phyloP scores from a whole-genome alignment of 2,797 vertebrate genomes.

The Helicolenus hilgendorfi region DNA sequence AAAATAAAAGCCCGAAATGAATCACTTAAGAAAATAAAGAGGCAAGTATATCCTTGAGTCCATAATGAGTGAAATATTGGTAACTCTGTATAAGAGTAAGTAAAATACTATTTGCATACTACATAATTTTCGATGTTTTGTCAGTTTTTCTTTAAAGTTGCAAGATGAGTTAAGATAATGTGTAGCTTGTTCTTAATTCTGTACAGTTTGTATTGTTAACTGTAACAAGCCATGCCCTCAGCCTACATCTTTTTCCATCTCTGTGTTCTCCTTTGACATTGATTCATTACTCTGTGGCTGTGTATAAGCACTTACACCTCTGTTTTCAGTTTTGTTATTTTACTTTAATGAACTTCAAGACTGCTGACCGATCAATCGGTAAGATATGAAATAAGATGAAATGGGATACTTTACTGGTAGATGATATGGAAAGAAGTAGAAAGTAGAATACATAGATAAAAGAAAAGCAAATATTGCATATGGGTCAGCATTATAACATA shows the following conservation, averaged over 20 bases:
- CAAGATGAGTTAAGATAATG: not conserved
- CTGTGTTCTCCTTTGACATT: not conserved
- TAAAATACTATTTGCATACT: no score
- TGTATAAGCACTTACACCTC: not conserved
- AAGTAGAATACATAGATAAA: not conserved
- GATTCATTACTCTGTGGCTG: not conserved
- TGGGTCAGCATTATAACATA: not conserved
- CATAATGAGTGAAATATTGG: not conserved
- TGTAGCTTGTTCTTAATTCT: not conserved
- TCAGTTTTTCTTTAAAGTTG: not conserved
- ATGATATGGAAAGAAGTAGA: not conserved
- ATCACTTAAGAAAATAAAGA: not conserved
- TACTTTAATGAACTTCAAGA: not conserved
- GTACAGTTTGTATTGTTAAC: not conserved
- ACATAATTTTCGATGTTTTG: not conserved
- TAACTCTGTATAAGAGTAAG: not conserved
- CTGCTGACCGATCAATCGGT: not conserved
- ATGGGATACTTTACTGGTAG: not conserved
- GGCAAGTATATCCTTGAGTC: no score
- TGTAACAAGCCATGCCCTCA: not conserved
- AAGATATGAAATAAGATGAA: not conserved
- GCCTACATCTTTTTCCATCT: not conserved
- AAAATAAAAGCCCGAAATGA: constrained; percentile 51
- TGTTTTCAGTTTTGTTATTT: not conserved
- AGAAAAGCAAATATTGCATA: not conserved